Evolutionary conservation across 2,797 vertebrate genomes (phyloP), one percentile per base, ranked within the genome.

Genomic region (Anas flavirostris): DNA sequence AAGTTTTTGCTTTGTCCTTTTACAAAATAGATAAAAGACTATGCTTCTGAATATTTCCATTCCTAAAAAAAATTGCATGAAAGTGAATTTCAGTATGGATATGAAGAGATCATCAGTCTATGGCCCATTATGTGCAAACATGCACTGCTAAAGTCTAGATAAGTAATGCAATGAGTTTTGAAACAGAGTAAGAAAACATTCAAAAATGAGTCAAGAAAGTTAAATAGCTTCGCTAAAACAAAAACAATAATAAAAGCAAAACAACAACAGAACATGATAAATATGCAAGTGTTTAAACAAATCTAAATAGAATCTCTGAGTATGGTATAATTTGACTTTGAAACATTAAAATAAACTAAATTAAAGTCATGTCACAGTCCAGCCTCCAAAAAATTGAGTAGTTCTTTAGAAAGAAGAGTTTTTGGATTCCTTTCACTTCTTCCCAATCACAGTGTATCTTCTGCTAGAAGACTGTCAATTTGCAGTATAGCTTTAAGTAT

Each of bases 181-280:
- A 94, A 90, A 75, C 39, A 90, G 50, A 90, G 44, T 50, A 87
- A 80, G 39, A 85, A 82, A 86, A 78, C 15, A 59, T 56, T 85
- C 88, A 29, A 70, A 88, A 90, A 74, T 56, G 46, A 87, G 75
- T 2, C 10, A 16, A 70, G 14, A 64, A 58, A 77, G 10, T 75
- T 74, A 81, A 67, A 63, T 28, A 58, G 9, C 43, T 79, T 92
- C 2, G 41, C 82, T 82, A 75, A 28, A 88, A 87, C 83, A 67
- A 9, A 41, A 29, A 64, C 31, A 6, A 31, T 43, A 43, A 10
- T 9, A 15, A 64, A 64, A 64, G 25, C 28, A 31, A 43, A 55
- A 55, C 29, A 50, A 50, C 25, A 26, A 53, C 62, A 22, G 17
- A 46, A 23, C 31, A 55, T 60, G 37, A 52, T 31, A 66, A 63